Evolutionary conservation across 2,797 vertebrate species (phyloP).

Genomic region (Buceros bicornis): DNA sequence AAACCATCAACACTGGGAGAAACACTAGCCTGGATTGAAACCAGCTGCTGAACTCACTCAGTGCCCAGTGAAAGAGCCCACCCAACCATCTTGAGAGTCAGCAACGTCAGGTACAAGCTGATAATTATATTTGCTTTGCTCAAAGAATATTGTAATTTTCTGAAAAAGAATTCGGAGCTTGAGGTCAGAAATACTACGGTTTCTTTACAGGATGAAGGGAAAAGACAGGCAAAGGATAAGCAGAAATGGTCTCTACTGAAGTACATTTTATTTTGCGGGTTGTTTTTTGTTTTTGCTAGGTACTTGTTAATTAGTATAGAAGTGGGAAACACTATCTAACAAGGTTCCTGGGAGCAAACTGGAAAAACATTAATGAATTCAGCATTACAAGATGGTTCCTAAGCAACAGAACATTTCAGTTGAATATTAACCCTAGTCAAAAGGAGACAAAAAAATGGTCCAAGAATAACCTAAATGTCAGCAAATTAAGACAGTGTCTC

Average conservation of each 20-base stretch:
- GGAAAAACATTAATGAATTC: slow-evolving; percentile 79
- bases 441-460: slow-evolving; percentile 39
- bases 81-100: neutral
- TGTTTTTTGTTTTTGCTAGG: neutral
- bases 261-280: neutral
- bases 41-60: neutral
- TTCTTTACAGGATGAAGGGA: neutral
- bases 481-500: slow-evolving; percentile 23
- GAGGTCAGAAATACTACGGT: neutral
- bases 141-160: neutral
- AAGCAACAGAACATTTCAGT: slow-evolving; percentile 77
- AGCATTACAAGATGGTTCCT: slow-evolving; percentile 74
- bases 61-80: neutral
- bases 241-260: slow-evolving; percentile 30
- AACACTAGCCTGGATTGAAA: neutral
- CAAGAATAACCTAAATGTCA: slow-evolving; percentile 35
- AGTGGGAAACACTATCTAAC: slow-evolving; percentile 75
- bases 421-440: slow-evolving; percentile 70
- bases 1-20: fast-evolving
- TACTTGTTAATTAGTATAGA: slow-evolving; percentile 81
- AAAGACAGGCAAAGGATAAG: slow-evolving; percentile 19
- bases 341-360: slow-evolving; percentile 71
- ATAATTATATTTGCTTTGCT: neutral
- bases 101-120: neutral
- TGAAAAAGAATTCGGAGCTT: neutral